A percentile compares a stretch with the other conserved stretches of the same genome.
These are phyloP conservation scores for Felis chaus DNA, from an alignment of 2,113 vertebrate genomes.

Conservation along the genomic window DNA sequence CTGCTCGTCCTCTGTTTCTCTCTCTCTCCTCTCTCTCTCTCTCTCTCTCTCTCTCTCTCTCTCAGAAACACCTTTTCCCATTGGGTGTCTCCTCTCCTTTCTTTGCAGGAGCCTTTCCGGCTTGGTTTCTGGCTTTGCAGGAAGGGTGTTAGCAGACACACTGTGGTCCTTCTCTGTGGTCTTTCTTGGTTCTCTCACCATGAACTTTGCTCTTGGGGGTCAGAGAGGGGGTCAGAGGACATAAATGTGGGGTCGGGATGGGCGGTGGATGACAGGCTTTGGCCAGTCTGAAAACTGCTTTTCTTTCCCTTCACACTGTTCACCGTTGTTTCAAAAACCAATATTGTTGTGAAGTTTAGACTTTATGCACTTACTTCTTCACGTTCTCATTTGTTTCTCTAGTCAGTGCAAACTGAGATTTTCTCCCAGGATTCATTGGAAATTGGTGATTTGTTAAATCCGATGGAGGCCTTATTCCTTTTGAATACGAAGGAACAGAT, in stretches of 20 bases:
- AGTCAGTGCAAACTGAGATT: not conserved
- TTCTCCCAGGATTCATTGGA: not conserved
- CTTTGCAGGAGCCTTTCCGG: not conserved
- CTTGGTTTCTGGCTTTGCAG: not conserved
- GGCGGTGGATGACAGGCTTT: not conserved
- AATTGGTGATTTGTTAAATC: not conserved
- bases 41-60: too few relatives aligned
- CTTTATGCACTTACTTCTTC: not conserved
- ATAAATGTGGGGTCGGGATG: not conserved
- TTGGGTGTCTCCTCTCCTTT: not conserved
- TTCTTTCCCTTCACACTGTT: not conserved
- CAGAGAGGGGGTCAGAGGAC: not conserved
- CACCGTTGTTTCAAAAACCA: not conserved
- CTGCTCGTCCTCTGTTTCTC: too few relatives aligned
- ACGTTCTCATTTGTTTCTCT: not conserved
- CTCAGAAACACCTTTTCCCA: too few relatives aligned
- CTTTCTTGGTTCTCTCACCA: not conserved
- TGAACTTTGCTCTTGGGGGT: not conserved
- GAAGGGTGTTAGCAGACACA: not conserved
- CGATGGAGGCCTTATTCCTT: not conserved
- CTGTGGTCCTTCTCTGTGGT: not conserved
- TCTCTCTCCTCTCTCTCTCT: too few relatives aligned
- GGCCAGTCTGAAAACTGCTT: not conserved
- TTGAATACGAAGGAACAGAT: not conserved
- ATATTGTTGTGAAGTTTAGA: not conserved